These are phyloP conservation scores for Sparus aurata DNA, from an alignment of 2,797 vertebrate species.

Conservation along the genomic window DNA sequence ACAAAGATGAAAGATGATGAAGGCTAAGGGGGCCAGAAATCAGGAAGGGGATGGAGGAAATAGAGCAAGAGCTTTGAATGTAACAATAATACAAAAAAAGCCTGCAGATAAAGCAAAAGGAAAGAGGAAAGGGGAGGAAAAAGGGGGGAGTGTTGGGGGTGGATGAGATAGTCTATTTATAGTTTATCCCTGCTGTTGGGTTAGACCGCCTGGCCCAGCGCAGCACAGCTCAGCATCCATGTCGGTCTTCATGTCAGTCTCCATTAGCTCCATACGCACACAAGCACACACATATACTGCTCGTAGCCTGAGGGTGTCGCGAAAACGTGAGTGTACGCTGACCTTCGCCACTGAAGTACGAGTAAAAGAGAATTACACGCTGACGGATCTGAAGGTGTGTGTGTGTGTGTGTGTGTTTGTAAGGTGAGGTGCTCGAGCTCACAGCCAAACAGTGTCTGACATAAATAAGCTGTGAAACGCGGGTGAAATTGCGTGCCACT, in stretches of 20 bases:
- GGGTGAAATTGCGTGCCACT: slow-evolving; percentile 24
- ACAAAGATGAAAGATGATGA: slow-evolving; percentile 14
- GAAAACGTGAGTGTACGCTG: slow-evolving; percentile 25
- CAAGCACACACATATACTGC: slow-evolving; percentile 18
- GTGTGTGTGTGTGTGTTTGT: slow-evolving; percentile 22
- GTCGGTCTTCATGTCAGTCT: slow-evolving; percentile 77
- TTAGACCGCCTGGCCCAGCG: slow-evolving; percentile 67
- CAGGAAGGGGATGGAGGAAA: background rate
- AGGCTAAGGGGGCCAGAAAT: background rate
- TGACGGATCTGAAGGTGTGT: slow-evolving; percentile 8
- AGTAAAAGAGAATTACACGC: slow-evolving; percentile 43
- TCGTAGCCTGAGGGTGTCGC: slow-evolving; percentile 20
- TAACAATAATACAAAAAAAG: slow-evolving; percentile 26
- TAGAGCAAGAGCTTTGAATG: slow-evolving; percentile 17
- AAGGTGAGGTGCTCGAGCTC: background rate
- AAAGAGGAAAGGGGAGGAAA: slow-evolving; percentile 45
- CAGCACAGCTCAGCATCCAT: slow-evolving; percentile 76
- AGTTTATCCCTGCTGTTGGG: slow-evolving; percentile 81
- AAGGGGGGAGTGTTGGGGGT: slow-evolving; percentile 40
- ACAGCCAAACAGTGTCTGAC: slow-evolving; percentile 24
- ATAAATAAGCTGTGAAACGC: slow-evolving; percentile 42
- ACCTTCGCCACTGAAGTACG: slow-evolving; percentile 49
- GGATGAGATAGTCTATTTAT: slow-evolving; percentile 81
- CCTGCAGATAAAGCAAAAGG: slow-evolving; percentile 51
- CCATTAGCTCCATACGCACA: slow-evolving; percentile 55